These are phyloP conservation scores for Prunella strophiata DNA, from an alignment of 2,797 vertebrate species.

Conservation along the genomic window DNA sequence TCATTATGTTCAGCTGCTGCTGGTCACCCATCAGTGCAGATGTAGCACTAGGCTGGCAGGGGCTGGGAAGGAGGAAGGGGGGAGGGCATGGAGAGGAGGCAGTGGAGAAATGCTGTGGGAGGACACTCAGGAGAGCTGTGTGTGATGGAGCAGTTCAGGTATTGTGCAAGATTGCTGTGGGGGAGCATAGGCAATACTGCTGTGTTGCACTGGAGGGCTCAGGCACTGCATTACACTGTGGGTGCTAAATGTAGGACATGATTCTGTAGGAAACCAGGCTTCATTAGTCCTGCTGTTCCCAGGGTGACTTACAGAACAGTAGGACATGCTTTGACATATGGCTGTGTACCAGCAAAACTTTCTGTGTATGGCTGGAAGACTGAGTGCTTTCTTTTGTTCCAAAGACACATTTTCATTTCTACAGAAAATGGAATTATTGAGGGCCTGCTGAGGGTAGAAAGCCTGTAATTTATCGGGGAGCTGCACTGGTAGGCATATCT, in stretches of 20 bases:
- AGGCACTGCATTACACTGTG: background rate
- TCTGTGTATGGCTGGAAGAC: background rate
- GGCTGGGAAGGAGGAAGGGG: background rate
- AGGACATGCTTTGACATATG: background rate
- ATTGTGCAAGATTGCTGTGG: background rate
- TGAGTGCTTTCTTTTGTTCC: background rate
- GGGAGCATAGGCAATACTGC: background rate
- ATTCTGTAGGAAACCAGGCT: background rate
- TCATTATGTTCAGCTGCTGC: background rate
- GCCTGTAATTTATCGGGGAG: background rate
- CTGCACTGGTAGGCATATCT: background rate
- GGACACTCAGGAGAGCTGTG: background rate
- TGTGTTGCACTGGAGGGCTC: background rate
- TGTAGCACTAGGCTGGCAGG: background rate
- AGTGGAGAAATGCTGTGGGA: background rate
- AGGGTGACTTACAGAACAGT: background rate
- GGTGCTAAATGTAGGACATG: background rate
- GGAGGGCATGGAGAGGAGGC: background rate
- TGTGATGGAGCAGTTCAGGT: background rate
- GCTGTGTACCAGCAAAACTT: background rate
- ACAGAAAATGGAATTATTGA: conserved; percentile 14
- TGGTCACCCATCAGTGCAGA: background rate
- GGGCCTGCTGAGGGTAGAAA: background rate
- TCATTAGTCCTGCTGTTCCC: background rate
- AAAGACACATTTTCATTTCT: conserved; percentile 9